A percentile compares a stretch with the other conserved stretches of the same genome.
Conservation (phyloP, 2,888 invertebrate genomes). For the Salticus scenicus region DNA sequence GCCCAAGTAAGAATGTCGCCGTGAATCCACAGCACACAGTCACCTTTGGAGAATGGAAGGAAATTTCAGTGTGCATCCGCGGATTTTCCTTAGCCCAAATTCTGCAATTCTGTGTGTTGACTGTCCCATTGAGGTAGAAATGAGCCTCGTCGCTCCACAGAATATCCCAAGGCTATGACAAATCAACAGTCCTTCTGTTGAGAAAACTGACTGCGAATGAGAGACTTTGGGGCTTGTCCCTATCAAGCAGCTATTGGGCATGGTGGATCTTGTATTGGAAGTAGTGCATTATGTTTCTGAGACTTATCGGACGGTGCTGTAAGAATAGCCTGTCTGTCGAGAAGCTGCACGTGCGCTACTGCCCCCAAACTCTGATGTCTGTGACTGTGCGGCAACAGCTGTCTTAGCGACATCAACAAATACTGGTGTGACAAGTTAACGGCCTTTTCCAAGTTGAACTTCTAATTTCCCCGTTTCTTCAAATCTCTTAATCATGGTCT, state of each 20-base stretch:
- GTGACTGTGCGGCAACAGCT: slow-evolving; percentile 16
- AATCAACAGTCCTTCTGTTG: slow-evolving; percentile 9
- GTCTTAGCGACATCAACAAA: slow-evolving; percentile 10
- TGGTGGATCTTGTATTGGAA: slow-evolving; percentile 19
- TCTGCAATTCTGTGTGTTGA: neutral
- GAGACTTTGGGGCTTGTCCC: neutral
- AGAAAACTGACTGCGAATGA: slow-evolving; percentile 19
- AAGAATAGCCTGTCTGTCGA: slow-evolving; percentile 18
- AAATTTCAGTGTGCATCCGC: slow-evolving; percentile 7
- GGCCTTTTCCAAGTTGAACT: neutral
- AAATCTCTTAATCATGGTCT: neutral
- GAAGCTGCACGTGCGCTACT: slow-evolving; percentile 17
- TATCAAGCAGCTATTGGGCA: neutral
- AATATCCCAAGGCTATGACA: slow-evolving; percentile 18
- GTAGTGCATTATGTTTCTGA: slow-evolving; percentile 22
- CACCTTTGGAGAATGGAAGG: neutral
- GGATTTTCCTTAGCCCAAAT: slow-evolving; percentile 5
- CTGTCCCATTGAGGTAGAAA: slow-evolving; percentile 6
- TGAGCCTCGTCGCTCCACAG: slow-evolving; percentile 21
- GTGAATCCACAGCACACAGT: slow-evolving; percentile 24
- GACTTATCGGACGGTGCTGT: slow-evolving; percentile 22
- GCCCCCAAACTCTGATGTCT: slow-evolving; percentile 21
- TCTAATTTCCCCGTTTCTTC: neutral
- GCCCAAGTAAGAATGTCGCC: slow-evolving; percentile 9
- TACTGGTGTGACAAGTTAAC: neutral